phyloP scores from a whole-genome alignment of 2,113 vertebrate genomes.

The Dipodomys merriami region DNA sequence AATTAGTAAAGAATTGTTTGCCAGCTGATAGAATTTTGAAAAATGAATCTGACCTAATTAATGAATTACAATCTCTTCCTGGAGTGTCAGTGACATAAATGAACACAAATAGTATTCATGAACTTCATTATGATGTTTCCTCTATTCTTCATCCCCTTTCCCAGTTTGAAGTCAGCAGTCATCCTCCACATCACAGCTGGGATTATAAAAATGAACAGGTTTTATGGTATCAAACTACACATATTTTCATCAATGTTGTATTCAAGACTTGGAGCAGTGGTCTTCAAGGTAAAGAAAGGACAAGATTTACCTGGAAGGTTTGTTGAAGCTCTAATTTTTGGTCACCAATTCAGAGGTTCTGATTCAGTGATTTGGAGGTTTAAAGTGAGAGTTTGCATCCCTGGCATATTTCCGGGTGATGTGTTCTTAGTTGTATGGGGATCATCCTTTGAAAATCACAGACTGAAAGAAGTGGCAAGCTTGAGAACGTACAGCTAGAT shows the following conservation, averaged over 20 bases:
- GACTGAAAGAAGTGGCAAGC: not conserved
- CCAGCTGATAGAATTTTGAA: no score
- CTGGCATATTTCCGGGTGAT: not conserved
- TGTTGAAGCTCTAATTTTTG: not conserved
- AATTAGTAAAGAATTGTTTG: not conserved
- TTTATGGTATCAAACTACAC: not conserved
- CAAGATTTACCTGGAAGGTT: not conserved
- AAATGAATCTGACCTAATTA: not conserved
- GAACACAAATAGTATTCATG: no score
- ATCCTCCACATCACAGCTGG: not conserved
- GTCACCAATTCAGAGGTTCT: not conserved
- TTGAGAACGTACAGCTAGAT: not conserved
- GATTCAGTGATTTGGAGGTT: not conserved
- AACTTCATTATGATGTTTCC: no score
- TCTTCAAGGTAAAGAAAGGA: not conserved
- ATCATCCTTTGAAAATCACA: not conserved
- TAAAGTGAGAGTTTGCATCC: not conserved
- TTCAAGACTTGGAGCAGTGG: not conserved
- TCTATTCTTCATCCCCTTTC: not conserved
- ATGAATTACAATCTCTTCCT: not conserved
- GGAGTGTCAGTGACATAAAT: no score
- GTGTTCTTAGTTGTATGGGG: not conserved
- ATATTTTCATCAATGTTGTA: not conserved
- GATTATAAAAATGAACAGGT: not conserved
- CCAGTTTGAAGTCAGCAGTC: not conserved